Conservation (phyloP, 1,140 invertebrate species). For the Ericerus pela region DNA sequence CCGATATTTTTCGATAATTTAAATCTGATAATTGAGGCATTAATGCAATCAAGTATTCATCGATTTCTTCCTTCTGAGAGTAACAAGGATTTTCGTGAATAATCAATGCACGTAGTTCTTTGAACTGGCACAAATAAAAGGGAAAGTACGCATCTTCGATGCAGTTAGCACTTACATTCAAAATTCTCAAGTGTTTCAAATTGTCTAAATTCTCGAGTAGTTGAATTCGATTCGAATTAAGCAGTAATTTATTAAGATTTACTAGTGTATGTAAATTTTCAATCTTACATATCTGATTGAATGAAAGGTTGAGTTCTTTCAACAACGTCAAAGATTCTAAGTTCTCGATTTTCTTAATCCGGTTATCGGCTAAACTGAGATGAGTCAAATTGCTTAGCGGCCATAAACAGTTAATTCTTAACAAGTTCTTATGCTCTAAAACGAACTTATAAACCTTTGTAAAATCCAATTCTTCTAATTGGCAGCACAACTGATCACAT, state of each 20-base stretch:
- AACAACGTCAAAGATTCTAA: background rate
- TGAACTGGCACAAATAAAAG: background rate
- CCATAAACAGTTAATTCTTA: constrained; percentile 1
- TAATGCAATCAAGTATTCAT: background rate
- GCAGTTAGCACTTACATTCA: background rate
- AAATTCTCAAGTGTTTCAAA: background rate
- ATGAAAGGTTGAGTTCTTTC: background rate
- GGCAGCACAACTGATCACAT: background rate
- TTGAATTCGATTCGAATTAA: background rate
- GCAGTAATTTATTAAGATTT: background rate
- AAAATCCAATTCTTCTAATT: background rate
- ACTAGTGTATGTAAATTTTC: background rate
- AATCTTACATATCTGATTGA: background rate
- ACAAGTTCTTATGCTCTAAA: background rate
- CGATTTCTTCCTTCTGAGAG: background rate
- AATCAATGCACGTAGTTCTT: background rate
- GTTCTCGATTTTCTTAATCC: background rate
- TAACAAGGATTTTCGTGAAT: background rate
- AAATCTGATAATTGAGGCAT: background rate
- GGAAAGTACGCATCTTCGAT: background rate
- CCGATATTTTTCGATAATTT: constrained; percentile 1
- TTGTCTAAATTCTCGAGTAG: background rate
- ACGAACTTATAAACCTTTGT: background rate
- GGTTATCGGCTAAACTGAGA: background rate
- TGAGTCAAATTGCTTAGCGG: background rate